A percentile compares a stretch with the other conserved stretches of the same genome.
Evolutionary conservation across 2,113 vertebrate genomes (phyloP).

Genomic region (Myotis davidii): DNA sequence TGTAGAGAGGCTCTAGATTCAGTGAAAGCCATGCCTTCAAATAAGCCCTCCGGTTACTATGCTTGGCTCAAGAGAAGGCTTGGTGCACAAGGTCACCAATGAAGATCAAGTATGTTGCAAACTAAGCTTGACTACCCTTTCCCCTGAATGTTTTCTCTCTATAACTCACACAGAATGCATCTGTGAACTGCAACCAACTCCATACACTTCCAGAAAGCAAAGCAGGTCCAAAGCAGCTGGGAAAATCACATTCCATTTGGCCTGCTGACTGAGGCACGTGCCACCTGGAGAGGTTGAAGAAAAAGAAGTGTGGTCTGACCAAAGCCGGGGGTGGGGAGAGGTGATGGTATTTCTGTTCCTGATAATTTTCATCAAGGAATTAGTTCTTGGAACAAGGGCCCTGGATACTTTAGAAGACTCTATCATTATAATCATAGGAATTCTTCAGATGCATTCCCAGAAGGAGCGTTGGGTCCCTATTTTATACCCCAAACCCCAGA

Average conservation of each 20-base stretch:
- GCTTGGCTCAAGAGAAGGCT: constrained; percentile 6
- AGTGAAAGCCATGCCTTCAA: not conserved
- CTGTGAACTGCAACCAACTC: not conserved
- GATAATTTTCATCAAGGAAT: not conserved
- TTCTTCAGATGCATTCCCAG: not conserved
- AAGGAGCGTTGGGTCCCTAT: not conserved
- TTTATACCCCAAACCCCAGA: not conserved
- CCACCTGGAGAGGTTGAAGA: constrained; percentile 50
- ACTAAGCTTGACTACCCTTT: not conserved
- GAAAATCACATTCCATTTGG: not conserved
- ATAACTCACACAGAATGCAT: not conserved
- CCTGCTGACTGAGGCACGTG: not conserved
- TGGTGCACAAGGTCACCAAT: not conserved
- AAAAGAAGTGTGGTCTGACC: not conserved
- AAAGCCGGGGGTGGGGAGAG: not conserved
- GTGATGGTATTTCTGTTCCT: not conserved
- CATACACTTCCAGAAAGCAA: not conserved
- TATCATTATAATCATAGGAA: not conserved
- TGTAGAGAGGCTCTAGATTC: not conserved
- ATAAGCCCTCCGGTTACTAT: not conserved
- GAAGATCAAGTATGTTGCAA: not conserved
- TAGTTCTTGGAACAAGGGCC: not conserved
- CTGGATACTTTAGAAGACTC: not conserved
- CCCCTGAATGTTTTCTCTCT: not conserved
- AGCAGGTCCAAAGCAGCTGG: not conserved